These are phyloP conservation scores for Branchipolynoe longqiensis DNA, from an alignment of 2,888 invertebrate genomes.

Conservation along the genomic window DNA sequence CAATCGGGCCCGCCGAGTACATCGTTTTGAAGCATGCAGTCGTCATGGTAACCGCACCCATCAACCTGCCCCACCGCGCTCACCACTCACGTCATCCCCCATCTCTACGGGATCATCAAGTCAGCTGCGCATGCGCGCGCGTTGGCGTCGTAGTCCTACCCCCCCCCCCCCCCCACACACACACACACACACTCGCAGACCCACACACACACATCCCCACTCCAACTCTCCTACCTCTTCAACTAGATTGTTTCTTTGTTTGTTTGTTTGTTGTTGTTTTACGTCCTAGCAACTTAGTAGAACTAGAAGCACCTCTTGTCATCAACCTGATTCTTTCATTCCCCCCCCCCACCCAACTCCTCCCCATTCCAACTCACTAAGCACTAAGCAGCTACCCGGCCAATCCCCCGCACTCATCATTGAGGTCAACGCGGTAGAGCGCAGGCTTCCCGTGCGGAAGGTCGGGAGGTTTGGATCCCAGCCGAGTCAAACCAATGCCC, in stretches of 20 bases:
- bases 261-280: too few species aligned
- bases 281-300: too few species aligned
- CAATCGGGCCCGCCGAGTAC: neutral
- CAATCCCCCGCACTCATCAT: too few species aligned
- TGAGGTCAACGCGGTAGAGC: too few species aligned
- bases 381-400: too few species aligned
- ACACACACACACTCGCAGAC: too few species aligned
- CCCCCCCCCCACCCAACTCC: neutral
- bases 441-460: too few species aligned
- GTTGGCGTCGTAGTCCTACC: neutral
- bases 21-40: neutral
- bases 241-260: too few species aligned
- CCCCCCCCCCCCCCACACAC: neutral
- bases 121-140: constrained; percentile 46
- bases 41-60: constrained; percentile 1
- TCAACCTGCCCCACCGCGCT: constrained; percentile 2
- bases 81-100: neutral
- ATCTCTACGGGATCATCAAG: constrained; percentile 35
- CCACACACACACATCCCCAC: neutral
- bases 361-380: neutral
- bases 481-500: too few species aligned
- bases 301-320: too few species aligned
- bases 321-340: neutral
- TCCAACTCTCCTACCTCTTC: too few species aligned
- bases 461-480: too few species aligned